Percentiles rank a stretch among this genome's conserved stretches.
phyloP scores from a whole-genome alignment of 2,797 vertebrate genomes.

The Fistularia commersonii region DNA sequence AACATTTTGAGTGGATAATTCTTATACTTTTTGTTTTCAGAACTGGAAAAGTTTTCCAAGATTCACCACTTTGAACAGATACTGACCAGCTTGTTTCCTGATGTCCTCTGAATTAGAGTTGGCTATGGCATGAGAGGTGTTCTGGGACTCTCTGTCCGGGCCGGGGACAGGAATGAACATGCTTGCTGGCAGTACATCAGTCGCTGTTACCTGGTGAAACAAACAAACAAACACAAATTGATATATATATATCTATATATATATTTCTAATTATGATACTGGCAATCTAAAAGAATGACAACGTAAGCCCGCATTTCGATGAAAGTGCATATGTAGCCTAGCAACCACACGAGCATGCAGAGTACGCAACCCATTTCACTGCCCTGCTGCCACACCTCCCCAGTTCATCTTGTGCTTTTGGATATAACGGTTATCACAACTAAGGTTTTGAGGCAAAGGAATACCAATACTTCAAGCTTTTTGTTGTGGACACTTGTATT shows the following conservation, averaged over 20 bases:
- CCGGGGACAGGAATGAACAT: constrained; percentile 90
- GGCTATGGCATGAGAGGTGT: constrained; percentile 59
- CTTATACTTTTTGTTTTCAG: not conserved
- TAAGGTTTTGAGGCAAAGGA: too few relatives aligned
- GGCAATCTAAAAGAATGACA: too few relatives aligned
- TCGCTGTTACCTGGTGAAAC: constrained; percentile 87
- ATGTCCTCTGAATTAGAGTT: constrained; percentile 79
- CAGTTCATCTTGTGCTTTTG: too few relatives aligned
- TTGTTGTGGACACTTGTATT: too few relatives aligned
- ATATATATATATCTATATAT: constrained; percentile 1
- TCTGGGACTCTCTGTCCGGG: constrained; percentile 83
- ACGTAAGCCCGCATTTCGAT: too few relatives aligned
- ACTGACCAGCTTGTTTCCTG: constrained; percentile 88
- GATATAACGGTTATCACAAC: too few relatives aligned
- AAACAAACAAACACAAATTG: constrained; percentile 40
- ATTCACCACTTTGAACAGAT: not conserved
- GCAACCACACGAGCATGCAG: too few relatives aligned
- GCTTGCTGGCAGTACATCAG: constrained; percentile 94
- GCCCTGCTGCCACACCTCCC: too few relatives aligned
- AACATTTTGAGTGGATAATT: not conserved
- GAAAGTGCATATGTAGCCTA: too few relatives aligned
- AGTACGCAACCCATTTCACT: too few relatives aligned
- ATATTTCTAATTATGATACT: constrained; percentile 6
- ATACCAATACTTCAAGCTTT: too few relatives aligned
- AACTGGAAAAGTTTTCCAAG: not conserved